Base-by-base conservation (phyloP, 23 tunicate genomes). In the Corella eumyota region DNA sequence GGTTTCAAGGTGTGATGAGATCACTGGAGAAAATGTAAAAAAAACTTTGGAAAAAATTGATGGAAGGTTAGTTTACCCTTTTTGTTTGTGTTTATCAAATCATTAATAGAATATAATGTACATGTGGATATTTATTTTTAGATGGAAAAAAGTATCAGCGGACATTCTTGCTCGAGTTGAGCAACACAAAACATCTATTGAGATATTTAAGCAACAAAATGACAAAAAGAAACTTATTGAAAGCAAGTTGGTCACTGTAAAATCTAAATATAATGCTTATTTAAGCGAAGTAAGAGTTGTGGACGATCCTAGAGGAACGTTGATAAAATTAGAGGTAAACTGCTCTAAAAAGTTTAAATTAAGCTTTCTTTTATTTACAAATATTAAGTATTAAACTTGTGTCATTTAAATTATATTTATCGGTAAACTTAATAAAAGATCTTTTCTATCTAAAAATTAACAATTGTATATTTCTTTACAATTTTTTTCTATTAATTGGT, bases 261-360 rank as follows among this genome's bases (percentile, higher is more conserved):
- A 40, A 30, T 66, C 49, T 56, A 68, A 65, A 56, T 56, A 45
- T n/a, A 47, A 56, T 0, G 36, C 32, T 25, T 6, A 56, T 30
- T 23, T 56, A 36, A 22, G 36, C 27, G 46, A 23, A 35, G 31
- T 52, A 36, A 26, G 58, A 13, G 4, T 55, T 32, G 30, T 65
- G 25, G 66, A 66, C 21, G 70, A 75, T 38, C 81, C 81, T 23
- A 72, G 70, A 21, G 75, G 45, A 53, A 56, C 72, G 36, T 58
- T 49, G 26, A 36, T 66, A 21, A 65, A 66, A 54, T 30, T 59
- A 6, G 64, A 75, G 72, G 79, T 71, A 24, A 24, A 67, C 2
- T 48, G 22, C 26, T 48, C 54, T 2, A 2, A 2, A 2, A 21
- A 2, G 22, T 48, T 4, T n/a, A n/a, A n/a, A n/a, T n/a, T n/a